A percentile compares a stretch with the other conserved stretches of the same genome.
These are phyloP conservation scores for Acestrorhynchus altus DNA, from an alignment of 2,797 vertebrate genomes.

Conservation along the genomic window DNA sequence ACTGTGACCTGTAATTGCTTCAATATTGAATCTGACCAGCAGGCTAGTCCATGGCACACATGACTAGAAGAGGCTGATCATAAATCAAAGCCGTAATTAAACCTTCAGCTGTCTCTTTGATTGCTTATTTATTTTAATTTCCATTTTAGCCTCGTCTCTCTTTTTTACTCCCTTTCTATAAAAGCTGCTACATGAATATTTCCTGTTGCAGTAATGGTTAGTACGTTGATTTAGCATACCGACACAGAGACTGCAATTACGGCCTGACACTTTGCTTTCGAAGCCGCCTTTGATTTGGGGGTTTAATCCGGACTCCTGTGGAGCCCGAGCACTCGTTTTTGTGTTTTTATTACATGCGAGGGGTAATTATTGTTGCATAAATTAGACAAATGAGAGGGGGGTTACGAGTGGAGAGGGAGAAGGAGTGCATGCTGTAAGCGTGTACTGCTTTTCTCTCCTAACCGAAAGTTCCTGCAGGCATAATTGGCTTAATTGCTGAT, in stretches of 20 bases:
- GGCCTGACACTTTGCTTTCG: constrained; percentile 64
- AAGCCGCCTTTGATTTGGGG: constrained; percentile 70
- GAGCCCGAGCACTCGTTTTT: constrained; percentile 68
- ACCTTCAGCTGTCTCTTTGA: constrained; percentile 48
- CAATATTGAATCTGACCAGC: constrained; percentile 51
- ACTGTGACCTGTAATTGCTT: constrained; percentile 43
- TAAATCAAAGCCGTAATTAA: constrained; percentile 61
- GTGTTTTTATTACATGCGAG: constrained; percentile 73
- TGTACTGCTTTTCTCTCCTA: constrained; percentile 28
- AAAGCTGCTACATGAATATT: constrained; percentile 53
- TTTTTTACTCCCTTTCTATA: constrained; percentile 30
- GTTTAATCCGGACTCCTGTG: constrained; percentile 75
- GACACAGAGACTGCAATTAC: constrained; percentile 69
- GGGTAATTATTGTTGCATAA: constrained; percentile 81
- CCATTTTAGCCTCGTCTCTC: constrained; percentile 44
- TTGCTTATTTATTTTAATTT: constrained; percentile 58
- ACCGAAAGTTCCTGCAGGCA: constrained; percentile 46
- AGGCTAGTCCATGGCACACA: constrained; percentile 21
- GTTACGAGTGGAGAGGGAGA: constrained; percentile 23
- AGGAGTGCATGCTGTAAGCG: constrained; percentile 64
- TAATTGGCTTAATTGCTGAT: constrained; percentile 53
- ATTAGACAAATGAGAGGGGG: constrained; percentile 76
- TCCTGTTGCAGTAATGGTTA: constrained; percentile 59
- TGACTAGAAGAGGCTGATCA: constrained; percentile 44
- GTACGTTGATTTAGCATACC: constrained; percentile 66